Evolutionary conservation across 2,113 vertebrate genomes (phyloP), one percentile per base, ranked within the genome.

Genomic region (Gorsachius goisagi): DNA sequence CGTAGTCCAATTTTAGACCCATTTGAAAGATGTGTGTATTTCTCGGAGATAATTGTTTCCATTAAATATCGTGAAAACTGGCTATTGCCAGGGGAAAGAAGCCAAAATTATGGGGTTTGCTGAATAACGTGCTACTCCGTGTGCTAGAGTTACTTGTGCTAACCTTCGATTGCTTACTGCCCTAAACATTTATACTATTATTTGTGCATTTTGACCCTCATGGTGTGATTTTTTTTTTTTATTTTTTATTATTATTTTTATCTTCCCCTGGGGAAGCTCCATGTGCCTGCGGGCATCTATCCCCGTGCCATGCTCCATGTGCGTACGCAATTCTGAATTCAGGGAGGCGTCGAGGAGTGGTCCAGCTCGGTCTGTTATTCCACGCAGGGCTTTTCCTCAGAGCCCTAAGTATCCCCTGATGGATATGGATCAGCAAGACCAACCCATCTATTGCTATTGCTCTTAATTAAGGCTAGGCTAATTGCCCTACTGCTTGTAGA

Each of bases 241-340:
- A 9, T 39, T 39, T 39, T 39, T 39, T 39, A n/a, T n/a, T n/a
- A n/a, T n/a, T n/a, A n/a, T n/a, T n/a, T n/a, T n/a, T n/a, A n/a
- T n/a, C 37, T 39, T 10, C 37, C 37, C 37, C 37, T 39, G 37
- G 37, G 37, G 60, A 39, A 64, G 21, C 28, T 85, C 33, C 2
- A 11, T 6, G 35, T 47, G 49, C 32, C 35, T 30, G n/a, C 44
- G 18, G 59, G n/a, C 50, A 22, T 22, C 50, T n/a, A 5, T 12
- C 62, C 44, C 44, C 3, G 23, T 15, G 3, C 63, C 21, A 0
- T 3, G 19, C 18, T 18, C 23, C 1, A 2, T 11, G 1, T 5
- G 6, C 3, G 1, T 21, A 15, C 0, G 1, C 14, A 15, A 32
- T 11, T 24, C 64, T 33, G 5, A 33, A 19, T 33, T 24, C 10